phyloP scores from a whole-genome alignment of 2,797 vertebrate genomes.

The Hylomyscus alleni region DNA sequence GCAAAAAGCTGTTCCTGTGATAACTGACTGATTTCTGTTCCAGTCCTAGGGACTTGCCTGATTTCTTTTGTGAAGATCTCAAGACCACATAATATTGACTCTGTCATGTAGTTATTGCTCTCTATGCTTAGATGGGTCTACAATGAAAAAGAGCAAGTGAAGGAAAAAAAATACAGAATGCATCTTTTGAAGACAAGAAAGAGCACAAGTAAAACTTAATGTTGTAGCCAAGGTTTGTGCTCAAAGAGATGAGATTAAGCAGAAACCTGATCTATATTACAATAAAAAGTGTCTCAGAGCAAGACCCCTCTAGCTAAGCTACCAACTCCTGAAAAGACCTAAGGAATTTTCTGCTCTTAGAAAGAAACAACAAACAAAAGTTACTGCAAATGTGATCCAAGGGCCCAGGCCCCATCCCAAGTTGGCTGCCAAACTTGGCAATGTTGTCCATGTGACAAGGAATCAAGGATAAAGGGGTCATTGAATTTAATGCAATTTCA shows the following conservation, averaged over 20 bases:
- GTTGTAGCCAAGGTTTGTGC: neutral
- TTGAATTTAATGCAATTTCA: neutral
- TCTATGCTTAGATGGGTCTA: neutral
- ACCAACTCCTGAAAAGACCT: neutral
- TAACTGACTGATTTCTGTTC: neutral
- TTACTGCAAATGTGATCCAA: neutral
- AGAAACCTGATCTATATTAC: neutral
- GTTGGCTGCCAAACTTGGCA: neutral
- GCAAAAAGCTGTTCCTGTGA: neutral
- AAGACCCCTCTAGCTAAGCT: neutral
- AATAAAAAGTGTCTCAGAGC: neutral
- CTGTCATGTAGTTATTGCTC: neutral
- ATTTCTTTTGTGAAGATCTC: neutral
- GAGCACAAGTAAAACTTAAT: neutral
- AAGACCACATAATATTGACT: neutral
- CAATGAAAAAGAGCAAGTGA: neutral
- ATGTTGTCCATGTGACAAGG: neutral
- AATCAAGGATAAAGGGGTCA: neutral
- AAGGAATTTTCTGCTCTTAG: neutral
- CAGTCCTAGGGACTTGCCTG: neutral
- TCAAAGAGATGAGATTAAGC: neutral
- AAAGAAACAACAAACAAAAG: neutral
- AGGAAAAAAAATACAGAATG: neutral
- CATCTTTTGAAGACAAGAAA: neutral
- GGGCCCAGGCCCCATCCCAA: neutral